phyloP scores from a whole-genome alignment of 1,140 invertebrate species.

The Drosophila neocordata region DNA sequence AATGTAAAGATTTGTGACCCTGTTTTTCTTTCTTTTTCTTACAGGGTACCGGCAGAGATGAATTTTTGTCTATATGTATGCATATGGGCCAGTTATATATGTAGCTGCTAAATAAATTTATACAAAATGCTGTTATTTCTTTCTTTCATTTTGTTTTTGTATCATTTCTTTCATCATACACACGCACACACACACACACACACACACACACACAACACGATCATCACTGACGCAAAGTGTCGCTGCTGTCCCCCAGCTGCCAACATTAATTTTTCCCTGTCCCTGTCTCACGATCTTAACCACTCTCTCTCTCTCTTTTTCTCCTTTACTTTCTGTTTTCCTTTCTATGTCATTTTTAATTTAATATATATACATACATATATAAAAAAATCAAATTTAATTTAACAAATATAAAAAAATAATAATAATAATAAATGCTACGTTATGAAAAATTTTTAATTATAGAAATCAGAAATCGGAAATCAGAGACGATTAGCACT shows the following conservation, averaged over 20 bases:
- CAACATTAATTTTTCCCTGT: slow-evolving; percentile 46
- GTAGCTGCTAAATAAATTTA: slow-evolving; percentile 58
- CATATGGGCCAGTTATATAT: slow-evolving; percentile 10
- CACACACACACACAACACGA: slow-evolving; percentile 21
- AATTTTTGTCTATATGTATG: slow-evolving; percentile 26
- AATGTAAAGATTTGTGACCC: too few species aligned
- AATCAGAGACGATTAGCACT: slow-evolving; percentile 59
- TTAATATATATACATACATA: not conserved
- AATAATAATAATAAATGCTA: slow-evolving; percentile 11
- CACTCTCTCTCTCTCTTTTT: not conserved
- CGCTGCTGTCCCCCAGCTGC: slow-evolving; percentile 65
- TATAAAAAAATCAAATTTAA: slow-evolving; percentile 26
- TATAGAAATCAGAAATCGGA: slow-evolving; percentile 36
- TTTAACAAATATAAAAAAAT: slow-evolving; percentile 31
- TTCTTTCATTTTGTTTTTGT: slow-evolving; percentile 34
- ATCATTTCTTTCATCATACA: slow-evolving; percentile 69
- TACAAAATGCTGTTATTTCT: slow-evolving; percentile 25
- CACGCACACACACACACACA: slow-evolving; percentile 28
- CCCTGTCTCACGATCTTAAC: not conserved
- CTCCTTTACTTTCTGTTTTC: slow-evolving; percentile 21
- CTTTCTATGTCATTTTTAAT: slow-evolving; percentile 21
- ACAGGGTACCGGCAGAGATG: not conserved
- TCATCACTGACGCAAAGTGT: slow-evolving; percentile 64
- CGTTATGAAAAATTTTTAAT: slow-evolving; percentile 24
- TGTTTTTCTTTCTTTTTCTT: not conserved